A percentile compares a stretch with the other conserved stretches of the same genome.
phyloP scores from a whole-genome alignment of 2,888 invertebrate genomes.

The Amphipyra tragopoginis region DNA sequence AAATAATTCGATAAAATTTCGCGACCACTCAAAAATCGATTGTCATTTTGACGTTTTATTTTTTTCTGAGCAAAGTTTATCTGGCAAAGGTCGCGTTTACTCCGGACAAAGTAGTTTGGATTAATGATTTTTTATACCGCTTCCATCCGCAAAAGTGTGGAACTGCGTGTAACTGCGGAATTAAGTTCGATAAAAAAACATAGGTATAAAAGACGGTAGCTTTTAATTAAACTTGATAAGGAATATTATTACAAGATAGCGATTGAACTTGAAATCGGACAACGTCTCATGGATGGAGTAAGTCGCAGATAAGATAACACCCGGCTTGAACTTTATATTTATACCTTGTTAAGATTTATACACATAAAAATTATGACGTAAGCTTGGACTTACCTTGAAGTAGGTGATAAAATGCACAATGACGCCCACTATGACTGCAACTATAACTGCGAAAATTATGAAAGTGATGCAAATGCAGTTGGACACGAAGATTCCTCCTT shows the following conservation, averaged over 20 bases:
- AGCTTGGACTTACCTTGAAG: conserved; percentile 74
- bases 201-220: conserved; percentile 38
- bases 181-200: conserved; percentile 52
- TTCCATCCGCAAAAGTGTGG: conserved; percentile 35
- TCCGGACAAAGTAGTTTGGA: conserved; percentile 19
- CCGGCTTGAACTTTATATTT: conserved; percentile 11
- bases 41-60: conserved; percentile 58
- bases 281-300: conserved; percentile 38
- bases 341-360: too few relatives aligned
- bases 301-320: conserved; percentile 47
- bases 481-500: conserved; percentile 91
- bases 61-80: conserved; percentile 31
- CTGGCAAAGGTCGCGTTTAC: conserved; percentile 37
- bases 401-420: conserved; percentile 84
- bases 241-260: conserved; percentile 49
- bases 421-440: conserved; percentile 80
- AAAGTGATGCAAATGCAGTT: conserved; percentile 89
- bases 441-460: conserved; percentile 75
- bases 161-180: conserved; percentile 60
- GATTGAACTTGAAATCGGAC: conserved; percentile 59
- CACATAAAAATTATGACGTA: conserved; percentile 20
- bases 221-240: conserved; percentile 53
- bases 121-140: conserved; percentile 26
- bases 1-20: conserved; percentile 7
- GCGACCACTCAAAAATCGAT: conserved; percentile 44